Evolutionary conservation across 2,797 vertebrate species (phyloP), one percentile per base, ranked within the genome.

Genomic region (Phoxinus dragarum): DNA sequence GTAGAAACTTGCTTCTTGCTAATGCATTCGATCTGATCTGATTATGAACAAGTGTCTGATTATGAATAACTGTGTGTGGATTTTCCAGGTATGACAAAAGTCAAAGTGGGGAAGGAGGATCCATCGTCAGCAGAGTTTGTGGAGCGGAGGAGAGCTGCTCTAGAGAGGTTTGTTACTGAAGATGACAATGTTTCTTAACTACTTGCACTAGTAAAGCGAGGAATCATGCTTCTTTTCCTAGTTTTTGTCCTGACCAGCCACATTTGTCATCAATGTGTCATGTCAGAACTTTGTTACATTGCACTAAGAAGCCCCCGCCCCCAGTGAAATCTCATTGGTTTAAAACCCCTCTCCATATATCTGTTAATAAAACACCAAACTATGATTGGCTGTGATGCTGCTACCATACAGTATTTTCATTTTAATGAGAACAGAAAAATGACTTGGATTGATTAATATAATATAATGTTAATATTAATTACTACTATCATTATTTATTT

Each of bases 41-140:
- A 19, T 34, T 56, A 19, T 81, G 21, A 56, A 6, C 17, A 59
- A 1, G 23, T 56, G 56, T 64, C 21, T 88, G 61, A 38, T 34
- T 56, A 14, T 84, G 7, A 56, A 27, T 23, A 19, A 1, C n/a
- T 85, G 19, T 77, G 0, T 21, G 84, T 6, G 10, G 85, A 40
- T 86, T 66, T n/a, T 0, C 4, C 91, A 99, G 98, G 98, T 88
- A 99, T 99, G 98, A 99, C 98, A 54, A 99, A 99, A 94, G 94
- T 99, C 87, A 99, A 99, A 93, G 98, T 99, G 87, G 98, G 98
- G 38, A 99, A 99, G 89, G 98, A 99, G 89, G 98, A 99, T 80
- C 97, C 97, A 19, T 99, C 98, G 1, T 99, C 98, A 72, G 95
- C 93, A 40, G 98, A 99, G 93, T 99, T 99, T 94, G 94, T 99